Conservation (phyloP, 2,113 vertebrate genomes). For the Rhea americana region DNA sequence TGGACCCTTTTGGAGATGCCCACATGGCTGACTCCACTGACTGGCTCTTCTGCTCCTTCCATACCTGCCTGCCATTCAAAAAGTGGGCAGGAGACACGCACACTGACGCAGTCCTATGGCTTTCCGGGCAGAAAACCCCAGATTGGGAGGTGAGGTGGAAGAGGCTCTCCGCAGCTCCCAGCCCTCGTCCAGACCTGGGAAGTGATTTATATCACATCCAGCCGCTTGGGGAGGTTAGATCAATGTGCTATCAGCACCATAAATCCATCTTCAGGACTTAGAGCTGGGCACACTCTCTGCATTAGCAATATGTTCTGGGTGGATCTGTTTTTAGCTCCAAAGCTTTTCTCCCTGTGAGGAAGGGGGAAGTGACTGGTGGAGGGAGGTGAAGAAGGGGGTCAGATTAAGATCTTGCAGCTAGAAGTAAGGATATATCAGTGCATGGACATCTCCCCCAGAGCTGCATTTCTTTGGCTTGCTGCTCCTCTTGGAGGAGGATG, state of each 20-base stretch:
- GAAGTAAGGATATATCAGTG: background rate
- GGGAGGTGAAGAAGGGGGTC: background rate
- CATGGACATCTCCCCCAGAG: background rate
- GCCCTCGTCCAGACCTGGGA: rapidly evolving
- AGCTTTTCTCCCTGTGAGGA: too few relatives aligned
- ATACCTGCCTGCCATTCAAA: background rate
- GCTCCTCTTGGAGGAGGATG: background rate
- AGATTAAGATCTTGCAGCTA: background rate
- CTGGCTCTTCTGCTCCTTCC: background rate
- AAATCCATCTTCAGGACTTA: slow-evolving; percentile 15
- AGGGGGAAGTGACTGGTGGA: background rate
- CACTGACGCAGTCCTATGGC: slow-evolving; percentile 25
- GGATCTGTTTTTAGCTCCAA: background rate
- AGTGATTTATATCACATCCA: slow-evolving; percentile 21
- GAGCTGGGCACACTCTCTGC: background rate
- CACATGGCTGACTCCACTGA: background rate
- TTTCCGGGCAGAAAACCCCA: background rate
- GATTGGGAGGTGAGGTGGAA: background rate
- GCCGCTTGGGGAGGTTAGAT: background rate
- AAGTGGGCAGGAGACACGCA: background rate
- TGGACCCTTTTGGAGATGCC: background rate
- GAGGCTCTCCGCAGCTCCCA: background rate
- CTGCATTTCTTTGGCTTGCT: background rate
- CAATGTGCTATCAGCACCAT: background rate
- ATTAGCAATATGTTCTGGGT: background rate